Base-by-base conservation (phyloP, 2,113 vertebrate genomes). In the Xerus inauris region DNA sequence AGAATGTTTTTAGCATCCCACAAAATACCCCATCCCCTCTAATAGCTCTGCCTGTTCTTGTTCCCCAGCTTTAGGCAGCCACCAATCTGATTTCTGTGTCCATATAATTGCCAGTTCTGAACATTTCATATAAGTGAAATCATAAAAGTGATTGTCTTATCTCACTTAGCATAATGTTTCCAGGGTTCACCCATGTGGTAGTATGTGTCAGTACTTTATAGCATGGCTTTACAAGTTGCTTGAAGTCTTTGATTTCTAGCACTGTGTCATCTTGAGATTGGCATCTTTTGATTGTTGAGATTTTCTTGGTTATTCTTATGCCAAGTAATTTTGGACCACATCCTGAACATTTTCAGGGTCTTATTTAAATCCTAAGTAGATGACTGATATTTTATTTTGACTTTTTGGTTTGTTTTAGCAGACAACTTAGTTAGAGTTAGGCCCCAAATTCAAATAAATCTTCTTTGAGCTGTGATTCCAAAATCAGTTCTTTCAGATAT, bases 331-430 rank as follows among this genome's bases (percentile, higher is more conserved):
- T 57, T 64, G 65, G 59, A 69, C 69, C 19, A 76, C 28, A 91
- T 40, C 6, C 8, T 17, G 49, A 91, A 83, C 22, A 84, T 91
- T 79, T 94, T 94, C 62, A 84, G 40, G 45, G 38, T 73, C 62
- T 95, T 94, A 19, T 57, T 91, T 91, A 65, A 94, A 79, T 84
- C 47, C 16, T n/a, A 81, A 82, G 72, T 81, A 59, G 38, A 92
- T 51, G 45, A 71, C 47, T 94, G 54, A 45, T 30, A 79, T 51
- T 40, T 80, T 75, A 67, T 14, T 32, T 72, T 71, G 8, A 62
- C 59, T 62, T 62, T 62, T 86, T 81, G 51, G 49, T 62, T 79
- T 86, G 47, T 91, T 87, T 94, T 42, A 79, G 77, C 7, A 57
- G 62, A 83, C 28, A 84, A n/a, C 79, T 64, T 79, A 71, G 22